Evolutionary conservation across 2,113 vertebrate genomes (phyloP).

Genomic region (Mormyrus iriodes): DNA sequence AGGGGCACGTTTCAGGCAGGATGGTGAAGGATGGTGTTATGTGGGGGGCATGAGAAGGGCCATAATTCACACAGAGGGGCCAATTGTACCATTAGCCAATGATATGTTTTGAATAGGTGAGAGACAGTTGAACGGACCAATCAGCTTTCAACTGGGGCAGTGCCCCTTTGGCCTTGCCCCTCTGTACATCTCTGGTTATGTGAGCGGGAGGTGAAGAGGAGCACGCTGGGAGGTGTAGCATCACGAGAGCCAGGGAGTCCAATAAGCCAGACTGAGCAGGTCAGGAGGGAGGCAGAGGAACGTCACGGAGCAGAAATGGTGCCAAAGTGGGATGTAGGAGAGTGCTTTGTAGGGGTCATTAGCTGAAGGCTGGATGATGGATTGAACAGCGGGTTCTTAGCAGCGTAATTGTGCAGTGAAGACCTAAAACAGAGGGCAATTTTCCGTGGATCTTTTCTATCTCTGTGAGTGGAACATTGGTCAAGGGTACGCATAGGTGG

Average conservation of each 20-base stretch:
- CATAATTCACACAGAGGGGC: background rate
- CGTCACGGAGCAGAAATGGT: slow-evolving; percentile 1
- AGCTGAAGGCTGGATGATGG: slow-evolving; percentile 43
- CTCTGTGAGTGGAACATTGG: background rate
- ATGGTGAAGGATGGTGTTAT: slow-evolving; percentile 45
- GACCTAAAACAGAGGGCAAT: slow-evolving; percentile 23
- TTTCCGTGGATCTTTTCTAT: slow-evolving; percentile 2
- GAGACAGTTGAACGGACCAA: background rate
- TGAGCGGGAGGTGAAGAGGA: slow-evolving; percentile 9
- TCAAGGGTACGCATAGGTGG: background rate
- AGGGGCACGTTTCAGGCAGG: slow-evolving; percentile 39
- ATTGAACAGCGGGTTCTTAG: slow-evolving; percentile 38
- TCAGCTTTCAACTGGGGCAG: background rate
- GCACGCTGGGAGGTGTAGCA: background rate
- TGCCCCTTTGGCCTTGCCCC: background rate
- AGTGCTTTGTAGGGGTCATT: slow-evolving; percentile 38
- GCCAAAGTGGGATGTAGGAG: slow-evolving; percentile 8
- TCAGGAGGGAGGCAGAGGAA: background rate
- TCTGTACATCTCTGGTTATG: background rate
- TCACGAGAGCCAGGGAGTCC: slow-evolving; percentile 18
- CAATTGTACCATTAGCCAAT: background rate
- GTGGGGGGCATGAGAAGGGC: background rate
- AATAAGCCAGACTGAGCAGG: background rate
- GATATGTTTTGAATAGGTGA: background rate
- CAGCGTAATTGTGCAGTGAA: slow-evolving; percentile 3